Evolutionary conservation across 2,797 vertebrate species (phyloP).

Genomic region (Tragelaphus eurycerus): DNA sequence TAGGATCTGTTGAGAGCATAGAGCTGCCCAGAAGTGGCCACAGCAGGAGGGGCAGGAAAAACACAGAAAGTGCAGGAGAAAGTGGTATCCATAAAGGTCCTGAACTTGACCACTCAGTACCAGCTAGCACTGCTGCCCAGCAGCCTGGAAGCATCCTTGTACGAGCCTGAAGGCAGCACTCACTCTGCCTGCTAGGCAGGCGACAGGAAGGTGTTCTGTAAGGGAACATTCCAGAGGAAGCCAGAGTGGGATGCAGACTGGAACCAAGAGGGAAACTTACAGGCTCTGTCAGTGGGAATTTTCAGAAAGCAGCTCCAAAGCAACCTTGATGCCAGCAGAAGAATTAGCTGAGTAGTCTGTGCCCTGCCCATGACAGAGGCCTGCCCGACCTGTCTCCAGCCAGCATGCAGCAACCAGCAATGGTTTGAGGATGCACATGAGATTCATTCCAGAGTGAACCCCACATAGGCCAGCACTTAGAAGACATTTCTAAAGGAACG

Average conservation of each 20-base stretch:
- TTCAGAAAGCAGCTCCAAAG: not conserved
- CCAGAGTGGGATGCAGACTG: not conserved
- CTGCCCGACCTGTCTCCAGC: accelerated
- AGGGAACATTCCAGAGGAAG: not conserved
- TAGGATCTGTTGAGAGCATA: not conserved
- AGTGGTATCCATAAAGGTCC: not conserved
- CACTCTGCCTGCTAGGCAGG: not conserved
- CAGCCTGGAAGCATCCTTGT: not conserved
- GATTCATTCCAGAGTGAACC: conserved; percentile 49
- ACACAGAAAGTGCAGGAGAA: not conserved
- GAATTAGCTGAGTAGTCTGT: accelerated
- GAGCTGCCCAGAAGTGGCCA: not conserved
- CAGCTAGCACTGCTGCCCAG: too few relatives aligned
- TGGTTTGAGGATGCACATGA: not conserved
- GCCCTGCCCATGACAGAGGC: not conserved
- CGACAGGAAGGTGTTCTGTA: not conserved
- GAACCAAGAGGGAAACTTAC: not conserved
- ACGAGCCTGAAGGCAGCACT: accelerated
- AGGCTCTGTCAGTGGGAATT: not conserved
- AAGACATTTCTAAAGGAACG: conserved; percentile 49
- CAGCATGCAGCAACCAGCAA: not conserved
- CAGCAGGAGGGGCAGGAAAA: too few relatives aligned
- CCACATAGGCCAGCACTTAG: conserved; percentile 42
- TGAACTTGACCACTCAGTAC: not conserved
- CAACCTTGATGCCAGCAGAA: not conserved